Conservation (phyloP, 1,140 invertebrate species). For the Drosophila azteca region DNA sequence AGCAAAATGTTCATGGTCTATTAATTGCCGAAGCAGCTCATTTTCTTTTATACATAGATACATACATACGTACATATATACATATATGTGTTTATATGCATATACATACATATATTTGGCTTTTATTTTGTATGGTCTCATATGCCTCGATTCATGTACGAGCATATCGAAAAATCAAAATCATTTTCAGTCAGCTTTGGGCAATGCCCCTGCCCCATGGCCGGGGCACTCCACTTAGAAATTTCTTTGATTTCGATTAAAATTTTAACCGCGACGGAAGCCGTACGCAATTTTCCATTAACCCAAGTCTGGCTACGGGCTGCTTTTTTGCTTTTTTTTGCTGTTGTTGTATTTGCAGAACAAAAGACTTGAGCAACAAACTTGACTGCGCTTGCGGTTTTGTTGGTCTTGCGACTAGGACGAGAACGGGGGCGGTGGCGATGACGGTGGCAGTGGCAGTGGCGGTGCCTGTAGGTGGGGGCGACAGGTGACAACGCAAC, state of each 20-base stretch:
- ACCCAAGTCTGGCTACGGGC: background rate
- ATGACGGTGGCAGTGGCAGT: background rate
- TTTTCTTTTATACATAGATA: constrained; percentile 67
- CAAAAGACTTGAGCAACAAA: constrained; percentile 78
- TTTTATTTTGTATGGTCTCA: constrained; percentile 39
- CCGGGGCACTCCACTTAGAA: background rate
- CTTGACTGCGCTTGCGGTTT: constrained; percentile 76
- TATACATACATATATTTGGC: constrained; percentile 26
- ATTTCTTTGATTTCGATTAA: constrained; percentile 23
- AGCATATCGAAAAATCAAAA: constrained; percentile 17
- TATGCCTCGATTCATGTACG: constrained; percentile 1
- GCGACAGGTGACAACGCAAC: constrained; percentile 31
- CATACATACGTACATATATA: no score
- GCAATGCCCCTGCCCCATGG: constrained; percentile 12
- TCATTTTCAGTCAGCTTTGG: constrained; percentile 4
- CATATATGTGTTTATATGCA: background rate
- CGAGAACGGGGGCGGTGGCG: background rate
- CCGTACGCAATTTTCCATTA: constrained; percentile 5
- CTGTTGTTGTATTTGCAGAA: constrained; percentile 46
- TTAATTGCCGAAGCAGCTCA: constrained; percentile 59
- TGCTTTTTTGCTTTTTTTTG: constrained; percentile 2
- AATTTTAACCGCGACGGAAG: constrained; percentile 27
- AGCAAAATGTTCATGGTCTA: constrained; percentile 72
- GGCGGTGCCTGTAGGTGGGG: background rate
- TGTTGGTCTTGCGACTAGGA: background rate